Conservation (phyloP, 2,888 invertebrate genomes). For the Stenchaetothrips biformis region DNA sequence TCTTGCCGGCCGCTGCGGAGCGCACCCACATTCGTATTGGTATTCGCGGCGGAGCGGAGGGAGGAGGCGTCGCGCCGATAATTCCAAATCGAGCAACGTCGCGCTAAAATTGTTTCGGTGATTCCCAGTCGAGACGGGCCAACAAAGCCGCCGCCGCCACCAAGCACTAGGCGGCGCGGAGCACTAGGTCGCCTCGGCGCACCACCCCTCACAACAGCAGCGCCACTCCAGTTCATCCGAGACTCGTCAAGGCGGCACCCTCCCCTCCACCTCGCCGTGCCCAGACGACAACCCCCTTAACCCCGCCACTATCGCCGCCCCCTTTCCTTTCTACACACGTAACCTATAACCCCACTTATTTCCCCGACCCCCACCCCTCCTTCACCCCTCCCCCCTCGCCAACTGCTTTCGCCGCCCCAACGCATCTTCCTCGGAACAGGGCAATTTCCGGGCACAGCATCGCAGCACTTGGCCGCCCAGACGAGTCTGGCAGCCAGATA, state of each 20-base stretch:
- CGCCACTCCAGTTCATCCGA: neutral
- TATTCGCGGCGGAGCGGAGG: too few relatives aligned
- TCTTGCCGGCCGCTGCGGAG: too few relatives aligned
- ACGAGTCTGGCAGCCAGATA: neutral
- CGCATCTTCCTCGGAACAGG: neutral
- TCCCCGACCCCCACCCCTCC: neutral
- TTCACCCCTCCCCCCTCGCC: neutral
- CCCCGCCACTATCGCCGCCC: too few relatives aligned
- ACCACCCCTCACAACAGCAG: neutral
- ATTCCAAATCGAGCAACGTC: too few relatives aligned
- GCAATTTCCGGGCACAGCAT: conserved; percentile 3
- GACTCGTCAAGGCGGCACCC: neutral
- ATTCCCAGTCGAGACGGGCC: too few relatives aligned
- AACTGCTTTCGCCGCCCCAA: neutral
- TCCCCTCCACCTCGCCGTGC: neutral
- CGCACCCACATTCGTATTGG: too few relatives aligned
- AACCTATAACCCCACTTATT: neutral
- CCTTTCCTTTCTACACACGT: neutral
- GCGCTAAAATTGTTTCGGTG: too few relatives aligned
- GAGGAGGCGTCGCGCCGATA: too few relatives aligned
- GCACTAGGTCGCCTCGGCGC: neutral
- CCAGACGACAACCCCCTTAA: too few relatives aligned
- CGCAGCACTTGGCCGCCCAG: neutral
- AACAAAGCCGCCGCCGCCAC: neutral
- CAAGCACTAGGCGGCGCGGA: neutral